Evolutionary conservation across 2,797 vertebrate species (phyloP), one percentile per base, ranked within the genome.

Genomic region (Acipenser ruthenus): DNA sequence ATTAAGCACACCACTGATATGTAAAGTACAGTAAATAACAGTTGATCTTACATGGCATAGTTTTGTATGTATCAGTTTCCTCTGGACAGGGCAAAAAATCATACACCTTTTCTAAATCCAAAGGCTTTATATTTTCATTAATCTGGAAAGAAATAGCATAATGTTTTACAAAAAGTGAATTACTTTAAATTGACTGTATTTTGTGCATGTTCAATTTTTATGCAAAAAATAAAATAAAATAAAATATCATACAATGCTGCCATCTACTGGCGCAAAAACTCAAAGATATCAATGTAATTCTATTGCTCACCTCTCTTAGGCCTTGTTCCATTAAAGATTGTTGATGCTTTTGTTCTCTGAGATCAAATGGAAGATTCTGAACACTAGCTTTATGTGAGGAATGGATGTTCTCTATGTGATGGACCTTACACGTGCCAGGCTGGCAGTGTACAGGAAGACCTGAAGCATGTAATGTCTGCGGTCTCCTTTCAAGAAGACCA

Each of bases 51-150:
- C 72, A 63, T 37, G 60, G 13, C n/a, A 11, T 63, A 15, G 63
- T 67, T 60, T 3, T 7, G 49, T 56, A 37, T 60, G 37, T 12
- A 68, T 63, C 8, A 8, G 65, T 18, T 8, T 75, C 67, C 13
- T 48, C 12, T 12, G 69, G 61, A 55, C 53, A 71, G n/a, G 74
- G 71, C 15, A 75, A 66, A 6, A 79, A 67, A 12, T 78, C 70
- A 73, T 76, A 75, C n/a, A 72, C 64, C 55, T 10, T 11, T 15
- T 72, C 66, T 55, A 79, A 67, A 63, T 79, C 68, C 64, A 82
- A 60, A 53, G 72, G 64, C 10, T 69, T 65, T 13, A 78, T 73
- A 23, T 67, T 72, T 37, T 77, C 75, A 56, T 71, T 70, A 62
- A 79, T 79, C 80, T 81, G 64, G 23, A 37, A 37, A 37, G 23